Evolutionary conservation across 92 coral and sea anemone species (phyloP).

Genomic region (Phymanthus crucifer): DNA sequence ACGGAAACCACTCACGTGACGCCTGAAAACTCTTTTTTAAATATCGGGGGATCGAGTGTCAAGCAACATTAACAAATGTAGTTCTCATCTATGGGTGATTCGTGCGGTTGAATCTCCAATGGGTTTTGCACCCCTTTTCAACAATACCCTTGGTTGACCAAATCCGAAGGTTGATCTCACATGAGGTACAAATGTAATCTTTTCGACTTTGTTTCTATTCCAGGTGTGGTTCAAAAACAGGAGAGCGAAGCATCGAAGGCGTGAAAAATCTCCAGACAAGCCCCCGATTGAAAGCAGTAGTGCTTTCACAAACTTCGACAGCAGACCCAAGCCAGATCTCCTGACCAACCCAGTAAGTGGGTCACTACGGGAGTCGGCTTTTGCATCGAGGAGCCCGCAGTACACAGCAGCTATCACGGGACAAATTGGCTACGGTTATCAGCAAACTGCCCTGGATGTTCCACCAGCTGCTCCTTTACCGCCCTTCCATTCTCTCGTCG

Average conservation of each 20-base stretch:
- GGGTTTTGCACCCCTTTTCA: too few relatives aligned
- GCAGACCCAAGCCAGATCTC: not conserved
- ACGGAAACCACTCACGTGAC: too few relatives aligned
- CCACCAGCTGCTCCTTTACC: constrained; percentile 15
- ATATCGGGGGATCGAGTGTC: too few relatives aligned
- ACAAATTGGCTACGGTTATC: constrained; percentile 3
- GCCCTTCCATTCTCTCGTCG: constrained; percentile 28
- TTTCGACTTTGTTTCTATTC: not conserved
- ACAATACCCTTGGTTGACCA: too few relatives aligned
- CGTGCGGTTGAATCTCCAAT: too few relatives aligned
- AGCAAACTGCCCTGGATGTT: constrained; percentile 4
- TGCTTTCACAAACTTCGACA: constrained; percentile 28
- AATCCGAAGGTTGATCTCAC: too few relatives aligned
- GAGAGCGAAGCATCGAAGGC: constrained; percentile 89
- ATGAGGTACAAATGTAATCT: not conserved
- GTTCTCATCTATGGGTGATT: too few relatives aligned
- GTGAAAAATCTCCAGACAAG: constrained; percentile 47
- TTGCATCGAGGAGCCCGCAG: constrained; percentile 2
- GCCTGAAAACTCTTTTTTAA: too few relatives aligned
- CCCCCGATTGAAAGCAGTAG: constrained; percentile 26
- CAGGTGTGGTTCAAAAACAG: constrained; percentile 99
- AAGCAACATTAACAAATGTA: too few relatives aligned
- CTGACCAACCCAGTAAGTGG: not conserved
- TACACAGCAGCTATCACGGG: not conserved
- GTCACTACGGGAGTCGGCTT: constrained; percentile 9